Base-by-base conservation (phyloP, 2,888 invertebrate species). In the Podotricha telesiphe region DNA sequence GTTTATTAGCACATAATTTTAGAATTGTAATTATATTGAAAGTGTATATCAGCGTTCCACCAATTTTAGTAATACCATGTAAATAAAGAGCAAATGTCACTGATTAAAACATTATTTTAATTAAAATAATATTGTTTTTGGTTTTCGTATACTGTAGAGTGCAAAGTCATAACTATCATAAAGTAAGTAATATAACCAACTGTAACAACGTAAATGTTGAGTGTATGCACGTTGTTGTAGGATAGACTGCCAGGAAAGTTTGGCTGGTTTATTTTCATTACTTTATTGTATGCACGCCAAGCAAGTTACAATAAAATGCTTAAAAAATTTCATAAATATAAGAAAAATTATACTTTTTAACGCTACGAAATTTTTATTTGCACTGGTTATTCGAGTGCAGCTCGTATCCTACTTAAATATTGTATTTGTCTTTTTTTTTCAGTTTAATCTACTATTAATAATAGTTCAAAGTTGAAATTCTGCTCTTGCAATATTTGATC, bases 221-320 rank as follows among this genome's bases (percentile, higher is more conserved):
- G 47, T 47, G 2, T 47, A 47, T 47, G 17, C 17, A 17, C 17
- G 47, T 47, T 47, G 47, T 47, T 47, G 8, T 47, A 47, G 47
- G 47, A 47, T 47, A 47, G 47, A 47, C 47, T 47, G 47, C 47
- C 47, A 47, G 47, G 47, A 47, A 47, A 47, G 47, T 47, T 47
- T 47, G 17, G 47, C 17, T 47, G 47, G 47, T 47, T 47, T 47
- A 47, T 47, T 47, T 47, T 47, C 47, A 47, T 47, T 47, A 17
- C 47, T 47, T 47, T 47, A 47, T 47, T 47, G 47, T 17, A 47
- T 47, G 17, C 47, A 17, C 47, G 17, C 17, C 17, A 10, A 28
- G 53, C 34, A 53, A 28, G 34, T 28, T 53, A 8, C n/a, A 53
- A 53, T n/a, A 34, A 53, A 34, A 28, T 53, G 15, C 2, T 28